Evolutionary conservation across 2,113 vertebrate genomes (phyloP), one percentile per base, ranked within the genome.

Genomic region (Tragelaphus buxtoni): DNA sequence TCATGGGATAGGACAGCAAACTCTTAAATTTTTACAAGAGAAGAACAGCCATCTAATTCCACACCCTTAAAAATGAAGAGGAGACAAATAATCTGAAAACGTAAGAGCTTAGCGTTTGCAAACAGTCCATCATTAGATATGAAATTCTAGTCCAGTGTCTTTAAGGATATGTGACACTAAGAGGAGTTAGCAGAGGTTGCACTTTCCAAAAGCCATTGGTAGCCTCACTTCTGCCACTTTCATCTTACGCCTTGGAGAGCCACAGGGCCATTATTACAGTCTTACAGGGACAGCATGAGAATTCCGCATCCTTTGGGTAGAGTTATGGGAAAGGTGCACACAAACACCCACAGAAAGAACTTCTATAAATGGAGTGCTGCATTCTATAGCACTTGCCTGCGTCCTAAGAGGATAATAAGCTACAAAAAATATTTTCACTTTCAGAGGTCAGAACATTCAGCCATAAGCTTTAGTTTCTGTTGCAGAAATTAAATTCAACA

Each of bases 401-500:
- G 56, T 61, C 1, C 7, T 8, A 35, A 61, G 77, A 88, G 14
- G 56, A 84, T 7, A 58, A 55, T 39, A 9, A 84, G 79, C 42
- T 79, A 79, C 77, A 86, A 60, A 94, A 72, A 39, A 24, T 26
- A 56, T 32, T 91, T 94, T 95, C 58, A 47, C 32, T 88, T 81
- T 58, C 30, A 28, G 39, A 90, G 58, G 86, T 32, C 30, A 58
- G 49, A 56, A 18, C n/a, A 22, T 63, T 61, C 35, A 81, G 77
- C 30, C 89, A 55, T 22, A 91, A 76, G n/a, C 79, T 82, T 95
- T 69, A 58, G 87, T 72, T 92, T 90, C 51, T 69, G 76, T 51
- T 63, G 61, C 11, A 97, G 60, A 96, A 91, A 94, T 96, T 82
- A 77, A 88, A 91, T 55, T 97, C 65, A 81, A 85, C 18, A 56